Conservation (phyloP, 2,113 vertebrate species). For the Thomomys bottae region DNA sequence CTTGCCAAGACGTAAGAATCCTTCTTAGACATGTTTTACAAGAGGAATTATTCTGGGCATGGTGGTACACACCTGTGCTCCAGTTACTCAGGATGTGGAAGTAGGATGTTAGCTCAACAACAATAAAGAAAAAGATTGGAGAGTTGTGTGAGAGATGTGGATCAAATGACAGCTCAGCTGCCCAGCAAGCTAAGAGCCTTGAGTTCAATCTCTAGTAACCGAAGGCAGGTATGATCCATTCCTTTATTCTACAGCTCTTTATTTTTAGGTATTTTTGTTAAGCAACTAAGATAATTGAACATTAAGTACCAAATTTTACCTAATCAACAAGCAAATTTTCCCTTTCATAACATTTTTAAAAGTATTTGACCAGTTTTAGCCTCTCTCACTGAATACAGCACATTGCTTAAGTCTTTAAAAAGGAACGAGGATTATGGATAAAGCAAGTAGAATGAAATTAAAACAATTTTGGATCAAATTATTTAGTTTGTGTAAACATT, state of each 20-base stretch:
- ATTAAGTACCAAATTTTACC: neutral
- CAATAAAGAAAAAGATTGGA: too few relatives aligned
- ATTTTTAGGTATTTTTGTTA: neutral
- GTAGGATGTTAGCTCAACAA: too few relatives aligned
- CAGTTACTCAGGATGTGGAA: too few relatives aligned
- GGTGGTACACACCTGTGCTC: too few relatives aligned
- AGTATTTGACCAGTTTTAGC: neutral
- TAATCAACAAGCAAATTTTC: neutral
- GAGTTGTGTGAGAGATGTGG: too few relatives aligned
- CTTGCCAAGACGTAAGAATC: neutral
- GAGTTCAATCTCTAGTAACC: too few relatives aligned
- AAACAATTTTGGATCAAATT: neutral
- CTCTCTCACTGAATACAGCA: neutral
- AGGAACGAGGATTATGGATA: neutral
- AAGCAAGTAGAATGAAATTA: constrained; percentile 7
- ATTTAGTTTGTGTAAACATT: constrained; percentile 27
- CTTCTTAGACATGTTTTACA: neutral
- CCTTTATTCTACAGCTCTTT: neutral
- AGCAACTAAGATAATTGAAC: neutral
- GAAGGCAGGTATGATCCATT: neutral
- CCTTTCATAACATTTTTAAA: constrained; percentile 2
- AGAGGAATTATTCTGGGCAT: neutral
- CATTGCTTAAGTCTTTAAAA: constrained; percentile 39
- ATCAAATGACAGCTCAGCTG: too few relatives aligned
- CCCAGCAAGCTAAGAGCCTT: too few relatives aligned